Base-by-base conservation (phyloP, 37 sponge, comb jelly and placozoan genomes). In the Spongilla lacustris region DNA sequence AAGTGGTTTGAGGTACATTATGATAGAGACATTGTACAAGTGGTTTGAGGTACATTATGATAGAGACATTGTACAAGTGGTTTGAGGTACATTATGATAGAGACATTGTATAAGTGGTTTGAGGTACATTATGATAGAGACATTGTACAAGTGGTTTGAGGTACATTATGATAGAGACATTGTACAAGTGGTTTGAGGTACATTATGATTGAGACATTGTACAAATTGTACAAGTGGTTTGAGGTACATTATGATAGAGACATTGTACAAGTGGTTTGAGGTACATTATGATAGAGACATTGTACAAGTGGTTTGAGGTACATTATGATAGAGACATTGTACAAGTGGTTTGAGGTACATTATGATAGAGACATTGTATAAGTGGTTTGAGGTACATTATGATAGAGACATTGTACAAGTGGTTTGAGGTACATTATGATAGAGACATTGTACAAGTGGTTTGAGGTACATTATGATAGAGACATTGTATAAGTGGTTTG, bases 311-410 rank as follows among this genome's bases (percentile, higher is more conserved):
- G n/a, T n/a, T n/a, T n/a, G n/a, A n/a, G n/a, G n/a, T n/a, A n/a
- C n/a, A n/a, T n/a, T n/a, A n/a, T n/a, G 28, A 71, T 94, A 22
- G 94, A 90, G 38, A 38, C 23, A 2, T 82, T 94, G 35, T 94
- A 91, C 82, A 36, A 48, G 36, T n/a, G n/a, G n/a, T n/a, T n/a
- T n/a, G n/a, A n/a, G n/a, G n/a, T n/a, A n/a, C n/a, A n/a, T n/a
- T n/a, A n/a, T n/a, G 28, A 71, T 94, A 22, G 94, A 90, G 38
- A 38, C 23, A 2, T 82, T 94, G 35, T 94, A 91, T 79, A 36
- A 48, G 36, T n/a, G n/a, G n/a, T n/a, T n/a, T n/a, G n/a, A n/a
- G n/a, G n/a, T n/a, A n/a, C n/a, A n/a, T n/a, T n/a, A n/a, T n/a
- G 28, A 71, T 94, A 22, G 94, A 90, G 38, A 38, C 23, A 2